These are phyloP conservation scores for Neoaliturus tenellus DNA, from an alignment of 2,888 invertebrate genomes.

Conservation along the genomic window DNA sequence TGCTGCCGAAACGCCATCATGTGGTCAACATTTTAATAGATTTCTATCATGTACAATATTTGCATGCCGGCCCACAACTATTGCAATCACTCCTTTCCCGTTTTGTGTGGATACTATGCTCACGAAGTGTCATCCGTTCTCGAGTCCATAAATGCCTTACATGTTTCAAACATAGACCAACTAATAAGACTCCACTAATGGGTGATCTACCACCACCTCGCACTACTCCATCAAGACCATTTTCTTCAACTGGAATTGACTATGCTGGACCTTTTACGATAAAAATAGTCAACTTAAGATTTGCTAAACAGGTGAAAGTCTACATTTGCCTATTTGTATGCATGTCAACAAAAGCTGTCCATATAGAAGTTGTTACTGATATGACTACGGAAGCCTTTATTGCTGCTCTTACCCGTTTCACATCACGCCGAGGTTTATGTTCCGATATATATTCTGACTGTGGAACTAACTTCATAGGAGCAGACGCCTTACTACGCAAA, in stretches of 20 bases:
- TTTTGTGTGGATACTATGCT: slow-evolving; percentile 61
- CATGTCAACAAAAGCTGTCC: slow-evolving; percentile 66
- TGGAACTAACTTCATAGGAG: slow-evolving; percentile 69
- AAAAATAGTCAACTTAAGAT: too few species aligned
- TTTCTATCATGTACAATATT: slow-evolving; percentile 57
- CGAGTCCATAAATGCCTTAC: slow-evolving; percentile 60
- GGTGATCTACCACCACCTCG: too few species aligned
- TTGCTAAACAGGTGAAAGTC: too few species aligned
- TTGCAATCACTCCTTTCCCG: slow-evolving; percentile 57
- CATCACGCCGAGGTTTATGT: slow-evolving; percentile 66
- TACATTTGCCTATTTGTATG: slow-evolving; percentile 66
- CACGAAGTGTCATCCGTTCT: slow-evolving; percentile 57
- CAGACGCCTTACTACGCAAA: too few species aligned
- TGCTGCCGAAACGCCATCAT: slow-evolving; percentile 30
- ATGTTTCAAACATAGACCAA: slow-evolving; percentile 58
- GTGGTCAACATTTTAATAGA: slow-evolving; percentile 51
- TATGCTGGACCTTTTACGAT: slow-evolving; percentile 65
- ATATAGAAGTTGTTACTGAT: slow-evolving; percentile 68
- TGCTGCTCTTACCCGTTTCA: slow-evolving; percentile 66
- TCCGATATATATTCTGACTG: slow-evolving; percentile 66
- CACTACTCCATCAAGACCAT: too few species aligned
- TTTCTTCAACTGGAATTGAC: slow-evolving; percentile 57
- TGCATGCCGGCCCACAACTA: slow-evolving; percentile 60
- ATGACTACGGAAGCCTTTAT: slow-evolving; percentile 67
- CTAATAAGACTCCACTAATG: slow-evolving; percentile 19